Evolutionary conservation across 2,797 vertebrate genomes (phyloP).

Genomic region (Coilia nasus): DNA sequence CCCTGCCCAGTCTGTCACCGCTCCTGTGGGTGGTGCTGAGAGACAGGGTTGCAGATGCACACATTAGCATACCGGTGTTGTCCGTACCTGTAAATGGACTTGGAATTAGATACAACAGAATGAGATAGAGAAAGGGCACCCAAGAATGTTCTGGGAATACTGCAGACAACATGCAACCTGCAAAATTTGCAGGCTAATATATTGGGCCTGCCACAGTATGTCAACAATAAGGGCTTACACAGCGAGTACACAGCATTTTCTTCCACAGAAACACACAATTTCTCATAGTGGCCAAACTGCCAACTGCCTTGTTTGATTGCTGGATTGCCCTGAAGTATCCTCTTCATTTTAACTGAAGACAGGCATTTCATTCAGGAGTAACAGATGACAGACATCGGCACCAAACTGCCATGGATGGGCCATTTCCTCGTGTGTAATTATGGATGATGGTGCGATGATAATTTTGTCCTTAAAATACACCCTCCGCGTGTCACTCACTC

Average conservation of each 20-base stretch:
- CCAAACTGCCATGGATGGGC: conserved; percentile 11
- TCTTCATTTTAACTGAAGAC: background rate
- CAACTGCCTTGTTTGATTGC: conserved; percentile 4
- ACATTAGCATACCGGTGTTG: conserved; percentile 19
- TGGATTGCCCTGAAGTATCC: conserved; percentile 15
- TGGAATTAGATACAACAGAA: background rate
- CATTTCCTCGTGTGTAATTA: conserved; percentile 21
- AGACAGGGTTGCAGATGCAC: background rate
- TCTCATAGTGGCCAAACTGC: background rate
- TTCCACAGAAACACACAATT: background rate
- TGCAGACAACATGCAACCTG: background rate
- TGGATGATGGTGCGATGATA: conserved; percentile 17
- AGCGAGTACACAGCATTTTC: background rate
- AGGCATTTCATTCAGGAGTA: background rate
- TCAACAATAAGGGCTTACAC: background rate
- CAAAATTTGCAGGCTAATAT: background rate
- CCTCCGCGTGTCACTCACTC: background rate
- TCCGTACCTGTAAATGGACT: conserved; percentile 26
- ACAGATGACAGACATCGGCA: conserved; percentile 4
- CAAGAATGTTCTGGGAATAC: background rate
- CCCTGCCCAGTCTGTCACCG: background rate
- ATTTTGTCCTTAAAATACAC: conserved; percentile 26
- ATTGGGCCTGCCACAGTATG: background rate
- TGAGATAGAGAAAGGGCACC: background rate
- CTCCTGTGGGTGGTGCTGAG: background rate